Conservation (phyloP, 2,888 invertebrate genomes). For the Amphipoea lucens region DNA sequence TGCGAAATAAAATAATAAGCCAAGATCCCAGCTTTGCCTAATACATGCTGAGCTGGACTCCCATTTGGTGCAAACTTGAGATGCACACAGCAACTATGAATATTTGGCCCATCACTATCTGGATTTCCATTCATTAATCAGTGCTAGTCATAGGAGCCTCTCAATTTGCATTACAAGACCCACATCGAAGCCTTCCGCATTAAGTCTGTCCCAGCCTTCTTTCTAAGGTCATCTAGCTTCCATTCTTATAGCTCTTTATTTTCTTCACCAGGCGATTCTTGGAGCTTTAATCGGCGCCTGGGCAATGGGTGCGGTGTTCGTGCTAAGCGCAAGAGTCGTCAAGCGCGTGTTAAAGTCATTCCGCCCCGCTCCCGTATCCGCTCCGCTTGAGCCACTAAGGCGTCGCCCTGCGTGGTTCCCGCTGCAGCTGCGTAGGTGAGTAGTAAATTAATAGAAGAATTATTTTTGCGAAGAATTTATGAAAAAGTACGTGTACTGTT, state of each 20-base stretch:
- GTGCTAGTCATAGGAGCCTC: no score
- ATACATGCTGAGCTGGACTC: no score
- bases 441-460: conserved; percentile 62
- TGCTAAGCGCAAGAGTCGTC: conserved; percentile 76
- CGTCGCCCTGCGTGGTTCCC: conserved; percentile 82
- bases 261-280: conserved; percentile 75
- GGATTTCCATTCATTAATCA: no score
- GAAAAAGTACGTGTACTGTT: neutral
- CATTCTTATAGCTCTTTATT: neutral
- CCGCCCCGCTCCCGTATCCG: conserved; percentile 79
- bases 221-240: neutral
- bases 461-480: neutral
- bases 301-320: conserved; percentile 76
- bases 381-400: conserved; percentile 77
- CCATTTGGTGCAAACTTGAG: no score
- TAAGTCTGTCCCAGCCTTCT: neutral
- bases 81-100: no score
- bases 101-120: no score
- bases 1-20: no score
- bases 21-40: no score
- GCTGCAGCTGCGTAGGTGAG: conserved; percentile 80
- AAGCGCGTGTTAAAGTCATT: conserved; percentile 81
- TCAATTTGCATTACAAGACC: neutral
- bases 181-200: neutral
- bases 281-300: conserved; percentile 79